Evolutionary conservation across 2,797 vertebrate genomes (phyloP).

Genomic region (Rhinogobio ventralis): DNA sequence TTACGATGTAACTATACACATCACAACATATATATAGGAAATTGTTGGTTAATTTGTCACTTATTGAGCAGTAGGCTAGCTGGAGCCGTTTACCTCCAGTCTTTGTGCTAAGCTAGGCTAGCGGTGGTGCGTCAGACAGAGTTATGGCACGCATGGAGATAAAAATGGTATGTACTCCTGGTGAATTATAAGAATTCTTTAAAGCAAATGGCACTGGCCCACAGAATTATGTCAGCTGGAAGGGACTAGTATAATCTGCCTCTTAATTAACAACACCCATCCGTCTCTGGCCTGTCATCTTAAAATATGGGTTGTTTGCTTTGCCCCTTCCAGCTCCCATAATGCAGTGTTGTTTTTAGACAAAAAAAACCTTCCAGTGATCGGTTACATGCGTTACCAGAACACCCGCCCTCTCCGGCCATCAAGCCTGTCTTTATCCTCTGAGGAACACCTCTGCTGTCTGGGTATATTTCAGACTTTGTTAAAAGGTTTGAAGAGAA

Average conservation of each 20-base stretch:
- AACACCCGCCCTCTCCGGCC: constrained; percentile 79
- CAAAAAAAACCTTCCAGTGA: constrained; percentile 94
- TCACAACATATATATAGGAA: too few species aligned
- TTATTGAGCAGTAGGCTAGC: too few species aligned
- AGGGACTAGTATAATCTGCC: constrained; percentile 49
- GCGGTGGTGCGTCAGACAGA: too few species aligned
- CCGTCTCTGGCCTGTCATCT: constrained; percentile 49
- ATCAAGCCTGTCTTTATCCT: constrained; percentile 87
- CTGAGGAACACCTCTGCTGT: constrained; percentile 82
- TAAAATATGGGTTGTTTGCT: constrained; percentile 94
- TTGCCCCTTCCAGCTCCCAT: constrained; percentile 90
- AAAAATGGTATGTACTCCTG: too few species aligned
- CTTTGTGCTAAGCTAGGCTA: too few species aligned
- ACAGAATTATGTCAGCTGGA: not conserved
- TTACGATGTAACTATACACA: too few species aligned
- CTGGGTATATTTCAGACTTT: constrained; percentile 85
- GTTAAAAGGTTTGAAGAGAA: constrained; percentile 72
- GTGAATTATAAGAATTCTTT: not conserved
- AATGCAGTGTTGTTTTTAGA: constrained; percentile 95
- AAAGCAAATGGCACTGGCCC: not conserved
- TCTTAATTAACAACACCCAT: constrained; percentile 58
- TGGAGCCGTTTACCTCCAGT: too few species aligned
- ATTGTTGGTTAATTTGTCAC: too few species aligned
- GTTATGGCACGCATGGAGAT: too few species aligned
- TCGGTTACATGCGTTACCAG: constrained; percentile 81